phyloP scores from a whole-genome alignment of 2,797 vertebrate species.

The Aselliscus stoliczkanus region DNA sequence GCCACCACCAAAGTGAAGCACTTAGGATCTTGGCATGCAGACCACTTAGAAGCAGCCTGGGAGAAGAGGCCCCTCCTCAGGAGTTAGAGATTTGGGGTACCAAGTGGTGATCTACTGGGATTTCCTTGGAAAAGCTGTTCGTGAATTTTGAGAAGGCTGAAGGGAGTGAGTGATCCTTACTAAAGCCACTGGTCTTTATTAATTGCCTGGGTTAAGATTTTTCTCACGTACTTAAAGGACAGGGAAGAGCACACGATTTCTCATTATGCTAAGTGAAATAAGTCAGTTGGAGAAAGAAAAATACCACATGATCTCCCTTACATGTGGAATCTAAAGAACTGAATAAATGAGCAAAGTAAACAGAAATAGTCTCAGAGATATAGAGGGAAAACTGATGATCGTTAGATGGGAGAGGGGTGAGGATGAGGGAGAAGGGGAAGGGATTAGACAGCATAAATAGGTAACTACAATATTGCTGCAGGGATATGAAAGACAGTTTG shows the following conservation, averaged over 20 bases:
- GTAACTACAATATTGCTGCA: too few species aligned
- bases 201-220: slow-evolving; percentile 51
- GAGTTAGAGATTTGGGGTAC: neutral
- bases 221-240: slow-evolving; percentile 53
- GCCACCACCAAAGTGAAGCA: slow-evolving; percentile 22
- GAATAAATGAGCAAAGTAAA: too few species aligned
- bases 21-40: neutral
- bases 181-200: slow-evolving; percentile 57
- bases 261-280: too few species aligned
- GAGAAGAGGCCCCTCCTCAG: neutral
- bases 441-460: too few species aligned
- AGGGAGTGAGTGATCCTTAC: slow-evolving; percentile 47
- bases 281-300: too few species aligned
- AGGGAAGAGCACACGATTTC: slow-evolving; percentile 44
- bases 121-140: slow-evolving; percentile 20
- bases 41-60: neutral
- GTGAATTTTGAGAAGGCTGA: slow-evolving; percentile 44
- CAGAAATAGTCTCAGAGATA: too few species aligned
- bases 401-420: too few species aligned
- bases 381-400: too few species aligned
- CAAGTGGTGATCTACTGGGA: neutral
- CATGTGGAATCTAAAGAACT: too few species aligned
- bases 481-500: too few species aligned
- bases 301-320: too few species aligned
- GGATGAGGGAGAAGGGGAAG: too few species aligned